Percentiles rank a stretch among this genome's conserved stretches.
Evolutionary conservation across 1,140 invertebrate genomes (phyloP).

Genomic region (Drosophila varians): DNA sequence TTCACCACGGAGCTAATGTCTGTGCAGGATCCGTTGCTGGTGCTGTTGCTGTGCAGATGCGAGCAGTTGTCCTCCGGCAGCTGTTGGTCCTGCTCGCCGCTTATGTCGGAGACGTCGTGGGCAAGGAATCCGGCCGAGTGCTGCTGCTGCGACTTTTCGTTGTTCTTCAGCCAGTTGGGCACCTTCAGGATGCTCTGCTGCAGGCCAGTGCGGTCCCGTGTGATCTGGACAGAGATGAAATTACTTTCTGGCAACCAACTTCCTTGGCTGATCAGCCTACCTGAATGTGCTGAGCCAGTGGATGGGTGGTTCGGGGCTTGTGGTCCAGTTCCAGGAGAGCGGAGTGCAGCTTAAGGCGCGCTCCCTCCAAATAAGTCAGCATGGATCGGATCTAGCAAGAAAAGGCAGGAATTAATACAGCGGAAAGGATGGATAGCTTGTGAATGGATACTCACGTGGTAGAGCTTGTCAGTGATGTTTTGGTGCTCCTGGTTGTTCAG

Average conservation of each 20-base stretch:
- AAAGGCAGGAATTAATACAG: no score
- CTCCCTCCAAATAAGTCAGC: slow-evolving; percentile 95
- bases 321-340: slow-evolving; percentile 92
- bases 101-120: slow-evolving; percentile 74
- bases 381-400: slow-evolving; percentile 93
- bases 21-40: slow-evolving; percentile 63
- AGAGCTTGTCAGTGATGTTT: slow-evolving; percentile 95
- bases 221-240: slow-evolving; percentile 85
- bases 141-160: slow-evolving; percentile 83
- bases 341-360: slow-evolving; percentile 93
- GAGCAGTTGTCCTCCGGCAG: slow-evolving; percentile 40
- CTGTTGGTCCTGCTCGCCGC: slow-evolving; percentile 51
- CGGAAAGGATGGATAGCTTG: no score
- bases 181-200: slow-evolving; percentile 94
- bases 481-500: slow-evolving; percentile 96
- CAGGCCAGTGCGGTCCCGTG: slow-evolving; percentile 94
- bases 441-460: slow-evolving; percentile 91
- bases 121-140: slow-evolving; percentile 54
- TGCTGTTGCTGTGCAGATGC: slow-evolving; percentile 44
- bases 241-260: no score
- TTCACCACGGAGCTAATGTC: slow-evolving; percentile 60
- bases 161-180: slow-evolving; percentile 90
- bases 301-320: slow-evolving; percentile 89
- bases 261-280: no score
- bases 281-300: slow-evolving; percentile 91